These are phyloP conservation scores for Kryphioiulus occultus DNA, from an alignment of 2,888 invertebrate genomes.

Conservation along the genomic window DNA sequence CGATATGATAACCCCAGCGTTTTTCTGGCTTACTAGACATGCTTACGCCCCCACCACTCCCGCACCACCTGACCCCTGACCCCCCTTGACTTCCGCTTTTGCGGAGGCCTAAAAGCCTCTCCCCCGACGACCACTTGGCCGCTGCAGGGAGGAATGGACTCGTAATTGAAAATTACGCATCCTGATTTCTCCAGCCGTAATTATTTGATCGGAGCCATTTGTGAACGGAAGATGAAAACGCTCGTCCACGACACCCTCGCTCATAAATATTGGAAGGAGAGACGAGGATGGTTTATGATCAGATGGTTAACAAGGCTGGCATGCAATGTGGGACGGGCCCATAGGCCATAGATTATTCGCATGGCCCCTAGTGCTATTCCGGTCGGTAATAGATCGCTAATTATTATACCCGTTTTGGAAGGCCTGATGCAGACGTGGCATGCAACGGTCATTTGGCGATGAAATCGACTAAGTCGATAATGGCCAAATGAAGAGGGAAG, in stretches of 20 bases:
- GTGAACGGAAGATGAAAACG: constrained; percentile 10
- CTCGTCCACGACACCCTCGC: not conserved
- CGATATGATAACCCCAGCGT: not conserved
- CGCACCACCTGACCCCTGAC: no score
- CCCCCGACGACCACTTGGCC: not conserved
- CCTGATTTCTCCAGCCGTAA: not conserved
- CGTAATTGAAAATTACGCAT: not conserved
- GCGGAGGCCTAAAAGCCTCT: not conserved
- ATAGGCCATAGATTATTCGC: not conserved
- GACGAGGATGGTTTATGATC: not conserved
- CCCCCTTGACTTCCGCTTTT: not conserved
- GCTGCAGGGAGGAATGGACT: not conserved
- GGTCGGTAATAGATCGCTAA: not conserved
- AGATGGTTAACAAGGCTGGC: no score
- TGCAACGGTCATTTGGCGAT: not conserved
- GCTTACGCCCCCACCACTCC: no score
- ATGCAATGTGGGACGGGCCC: not conserved
- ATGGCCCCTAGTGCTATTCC: not conserved
- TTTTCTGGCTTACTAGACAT: not conserved
- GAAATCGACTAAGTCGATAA: not conserved
- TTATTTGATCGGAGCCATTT: not conserved
- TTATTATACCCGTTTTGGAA: not conserved
- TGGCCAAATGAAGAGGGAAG: constrained; percentile 26
- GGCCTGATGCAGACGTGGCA: not conserved
- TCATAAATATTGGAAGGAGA: not conserved